Evolutionary conservation across 1,140 invertebrate species (phyloP), one percentile per base, ranked within the genome.

Genomic region (Drosophila dunni): DNA sequence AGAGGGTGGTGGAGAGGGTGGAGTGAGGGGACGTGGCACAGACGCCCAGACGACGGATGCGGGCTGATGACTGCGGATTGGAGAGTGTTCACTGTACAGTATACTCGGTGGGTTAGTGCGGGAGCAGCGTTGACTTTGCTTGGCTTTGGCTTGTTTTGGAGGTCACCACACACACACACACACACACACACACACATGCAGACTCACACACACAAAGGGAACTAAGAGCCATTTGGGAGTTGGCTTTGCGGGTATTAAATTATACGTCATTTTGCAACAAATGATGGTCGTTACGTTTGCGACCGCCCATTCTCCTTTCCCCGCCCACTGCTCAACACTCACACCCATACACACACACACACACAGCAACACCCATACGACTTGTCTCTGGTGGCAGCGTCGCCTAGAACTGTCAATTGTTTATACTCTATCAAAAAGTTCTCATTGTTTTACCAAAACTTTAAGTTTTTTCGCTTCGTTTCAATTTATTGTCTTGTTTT

Each of bases 241-340:
- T 90, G 82, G 88, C 88, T 90, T 90, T 90, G 88, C 88, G 88
- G 88, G 88, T 90, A 90, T 90, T 90, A 90, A 90, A 90, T 90
- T 90, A 90, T 90, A 90, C 88, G 90, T 90, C 82, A 90, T 90
- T 90, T 90, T 86, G 88, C 82, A 90, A 90, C 86, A 86, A 90
- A 90, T 90, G 86, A 90, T 88, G 88, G 88, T 90, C 88, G 88
- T 90, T 90, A 90, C 84, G 73, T 62, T 76, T 50, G 60, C 58
- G 70, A 58, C 64, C 46, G 63, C 46, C 71, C 46, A 5, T 29
- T 29, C 24, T 29, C 24, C 24, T 29, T 29, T 29, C 24, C 24
- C 24, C 24, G 4, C 6, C 24, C 24, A 29, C 24, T 29, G 4
- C 24, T 38, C 44, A 50, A 61, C 54, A 57, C 42, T 46, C 56